Conservation (phyloP, 1,140 invertebrate species). For the Lutraria rhynchaena region DNA sequence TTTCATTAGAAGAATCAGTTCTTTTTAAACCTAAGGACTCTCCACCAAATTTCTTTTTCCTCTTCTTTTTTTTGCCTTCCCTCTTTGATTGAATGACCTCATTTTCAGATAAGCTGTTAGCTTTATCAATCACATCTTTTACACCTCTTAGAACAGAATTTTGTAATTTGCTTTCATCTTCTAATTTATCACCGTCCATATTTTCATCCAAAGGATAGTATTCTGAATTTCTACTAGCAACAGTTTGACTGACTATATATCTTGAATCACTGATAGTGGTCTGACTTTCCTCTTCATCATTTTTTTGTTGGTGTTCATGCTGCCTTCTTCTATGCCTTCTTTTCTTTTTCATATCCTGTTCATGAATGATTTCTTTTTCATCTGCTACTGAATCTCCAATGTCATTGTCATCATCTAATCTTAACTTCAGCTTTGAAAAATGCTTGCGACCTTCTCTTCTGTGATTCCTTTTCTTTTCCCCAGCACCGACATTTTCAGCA, state of each 20-base stretch:
- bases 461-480: background rate
- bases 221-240: too few species aligned
- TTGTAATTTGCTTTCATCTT: too few species aligned
- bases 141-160: too few species aligned
- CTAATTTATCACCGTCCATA: too few species aligned
- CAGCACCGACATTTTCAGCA: background rate
- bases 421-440: too few species aligned
- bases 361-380: too few species aligned
- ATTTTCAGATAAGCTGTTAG: background rate
- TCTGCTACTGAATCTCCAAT: too few species aligned
- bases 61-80: background rate
- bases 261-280: background rate
- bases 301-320: background rate
- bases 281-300: too few species aligned
- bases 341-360: background rate
- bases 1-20: background rate
- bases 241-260: background rate
- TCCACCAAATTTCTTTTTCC: background rate
- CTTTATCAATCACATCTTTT: background rate
- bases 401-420: too few species aligned
- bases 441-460: too few species aligned
- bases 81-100: background rate
- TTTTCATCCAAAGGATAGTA: too few species aligned
- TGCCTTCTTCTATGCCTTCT: conserved; percentile 3
- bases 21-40: background rate